Base-by-base conservation (phyloP, 2,797 vertebrate species). In the Parauchenoglanis ngamensis region DNA sequence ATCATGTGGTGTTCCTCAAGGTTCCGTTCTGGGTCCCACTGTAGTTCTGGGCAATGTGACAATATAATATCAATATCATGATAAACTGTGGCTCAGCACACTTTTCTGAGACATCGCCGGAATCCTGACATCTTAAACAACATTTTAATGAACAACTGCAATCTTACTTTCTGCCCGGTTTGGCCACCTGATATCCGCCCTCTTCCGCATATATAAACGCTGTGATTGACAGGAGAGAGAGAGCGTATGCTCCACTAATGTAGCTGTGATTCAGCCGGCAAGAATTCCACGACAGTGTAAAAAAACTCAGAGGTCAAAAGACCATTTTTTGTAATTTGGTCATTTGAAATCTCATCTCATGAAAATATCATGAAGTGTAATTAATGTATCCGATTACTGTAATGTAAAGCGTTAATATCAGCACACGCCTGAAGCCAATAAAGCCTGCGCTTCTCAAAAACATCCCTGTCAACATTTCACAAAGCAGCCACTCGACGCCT, bases 1-100 rank as follows among this genome's bases (percentile, higher is more conserved):
- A 49, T 57, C 65, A 82, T 6, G 31, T 46, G 59, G 61, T 28
- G 40, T 67, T 82, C 80, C 80, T 82, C 80, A 84, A 72, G 49
- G 82, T 35, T 70, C 7, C 52, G 70, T 25, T 15, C 11, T 84
- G 25, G 3, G 80, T 25, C 80, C 49, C 40, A 28, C 4, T 82
- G 25, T 28, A 28, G 25, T 46, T 7, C 7, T 82, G 59, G 1
- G 31, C 1, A 49, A 65, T 8, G n/a, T 46, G 2, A 63, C 77
- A 59, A 54, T 57, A 31, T 56, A 28, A 31, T 3, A 23, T 23
- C 7, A 57, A 21, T 7, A 31, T 78, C 2, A 4, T 12, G 23
- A 54, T 54, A 57, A 78, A 31, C 13, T 35, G 49, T 7, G 76
- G 6, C 72, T 44, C 35, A 73, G 0, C 3, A 46, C 40, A 46